Evolutionary conservation across 1,140 invertebrate genomes (phyloP).

Genomic region (Drosophila grimshawi): DNA sequence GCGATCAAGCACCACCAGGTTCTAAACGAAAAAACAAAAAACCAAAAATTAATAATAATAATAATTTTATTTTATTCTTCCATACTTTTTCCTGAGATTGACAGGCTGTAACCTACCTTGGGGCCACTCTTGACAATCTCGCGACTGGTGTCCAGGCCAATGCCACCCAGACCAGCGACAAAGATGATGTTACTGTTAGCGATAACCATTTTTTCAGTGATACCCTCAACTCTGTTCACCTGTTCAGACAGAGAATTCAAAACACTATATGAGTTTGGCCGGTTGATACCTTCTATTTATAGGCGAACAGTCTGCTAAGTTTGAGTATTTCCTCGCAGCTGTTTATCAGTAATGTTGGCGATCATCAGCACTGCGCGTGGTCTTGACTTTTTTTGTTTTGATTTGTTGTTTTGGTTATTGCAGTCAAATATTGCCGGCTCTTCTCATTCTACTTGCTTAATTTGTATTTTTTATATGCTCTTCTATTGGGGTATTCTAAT

Average conservation of each 20-base stretch:
- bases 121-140: constrained; percentile 63
- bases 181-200: constrained; percentile 78
- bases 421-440: constrained; percentile 21
- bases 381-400: background rate
- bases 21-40: constrained; percentile 41
- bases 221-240: constrained; percentile 28
- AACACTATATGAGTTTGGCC: constrained; percentile 28
- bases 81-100: background rate
- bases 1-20: constrained; percentile 71
- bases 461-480: constrained; percentile 15
- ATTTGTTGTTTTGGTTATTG: constrained; percentile 17
- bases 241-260: constrained; percentile 29
- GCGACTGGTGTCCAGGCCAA: constrained; percentile 71
- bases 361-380: background rate
- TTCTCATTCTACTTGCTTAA: constrained; percentile 43
- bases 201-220: constrained; percentile 53
- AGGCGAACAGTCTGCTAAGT: constrained; percentile 38
- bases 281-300: constrained; percentile 56
- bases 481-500: too few species aligned
- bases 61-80: background rate
- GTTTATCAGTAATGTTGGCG: constrained; percentile 27
- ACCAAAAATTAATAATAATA: too few species aligned
- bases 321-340: constrained; percentile 21
- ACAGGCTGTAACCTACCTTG: constrained; percentile 44
- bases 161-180: constrained; percentile 75